Evolutionary conservation across 2,888 invertebrate genomes (phyloP).

Genomic region (Lasioglossum leucozonium): DNA sequence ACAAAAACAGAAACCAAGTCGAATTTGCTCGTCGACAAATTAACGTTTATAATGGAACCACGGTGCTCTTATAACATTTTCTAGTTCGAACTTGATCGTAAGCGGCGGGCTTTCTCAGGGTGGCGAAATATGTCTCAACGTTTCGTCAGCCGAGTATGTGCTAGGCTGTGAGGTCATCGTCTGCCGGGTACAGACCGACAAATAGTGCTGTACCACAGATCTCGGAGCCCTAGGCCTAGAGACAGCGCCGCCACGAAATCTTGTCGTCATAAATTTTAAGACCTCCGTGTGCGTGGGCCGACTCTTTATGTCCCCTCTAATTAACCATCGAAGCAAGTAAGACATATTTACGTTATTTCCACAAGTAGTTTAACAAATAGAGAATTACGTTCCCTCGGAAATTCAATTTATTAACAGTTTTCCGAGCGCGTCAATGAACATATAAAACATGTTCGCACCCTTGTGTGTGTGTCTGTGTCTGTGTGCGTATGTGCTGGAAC

Average conservation of each 20-base stretch:
- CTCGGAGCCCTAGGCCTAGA: conserved; percentile 20
- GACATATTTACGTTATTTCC: conserved; percentile 12
- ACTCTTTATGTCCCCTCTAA: background rate
- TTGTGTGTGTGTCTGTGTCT: background rate
- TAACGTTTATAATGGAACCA: background rate
- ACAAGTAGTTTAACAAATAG: background rate
- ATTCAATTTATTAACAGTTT: background rate
- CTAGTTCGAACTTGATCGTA: conserved; percentile 32
- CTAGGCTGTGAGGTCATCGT: conserved; percentile 57
- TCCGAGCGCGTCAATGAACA: background rate
- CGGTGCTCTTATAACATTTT: conserved; percentile 15
- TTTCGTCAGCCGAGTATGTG: conserved; percentile 61
- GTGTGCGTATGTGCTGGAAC: background rate
- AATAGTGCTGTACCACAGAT: conserved; percentile 39
- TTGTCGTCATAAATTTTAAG: background rate
- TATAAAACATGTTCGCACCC: too few relatives aligned
- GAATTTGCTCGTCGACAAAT: background rate
- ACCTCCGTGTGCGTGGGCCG: background rate
- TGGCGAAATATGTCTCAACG: conserved; percentile 60
- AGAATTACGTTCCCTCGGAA: background rate
- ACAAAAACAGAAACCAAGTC: background rate
- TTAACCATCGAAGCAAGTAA: conserved; percentile 10
- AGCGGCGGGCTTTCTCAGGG: conserved; percentile 27
- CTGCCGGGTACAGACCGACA: conserved; percentile 32
- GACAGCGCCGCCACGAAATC: background rate